Percentiles rank a stretch among this genome's conserved stretches.
phyloP scores from a whole-genome alignment of 2,888 invertebrate species.

The Drosophila buzzatii region DNA sequence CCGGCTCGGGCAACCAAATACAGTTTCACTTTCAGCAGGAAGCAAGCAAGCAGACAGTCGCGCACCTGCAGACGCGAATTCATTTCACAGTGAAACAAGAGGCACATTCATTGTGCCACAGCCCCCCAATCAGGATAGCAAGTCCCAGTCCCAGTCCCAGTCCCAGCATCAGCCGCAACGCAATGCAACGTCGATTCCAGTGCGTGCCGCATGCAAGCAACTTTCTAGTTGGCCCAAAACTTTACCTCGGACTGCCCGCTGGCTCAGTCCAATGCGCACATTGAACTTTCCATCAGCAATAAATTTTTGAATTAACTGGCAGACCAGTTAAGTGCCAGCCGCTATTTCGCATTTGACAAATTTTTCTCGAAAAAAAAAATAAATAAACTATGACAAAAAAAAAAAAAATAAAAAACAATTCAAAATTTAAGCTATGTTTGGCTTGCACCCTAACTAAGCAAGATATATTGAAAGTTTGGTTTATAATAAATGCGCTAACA shows the following conservation, averaged over 20 bases:
- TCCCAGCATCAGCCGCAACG: neutral
- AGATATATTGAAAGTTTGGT: neutral
- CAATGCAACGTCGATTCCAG: constrained; percentile 29
- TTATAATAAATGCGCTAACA: neutral
- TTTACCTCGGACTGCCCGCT: constrained; percentile 17
- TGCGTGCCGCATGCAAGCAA: constrained; percentile 75
- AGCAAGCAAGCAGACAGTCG: constrained; percentile 61
- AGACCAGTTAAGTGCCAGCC: constrained; percentile 68
- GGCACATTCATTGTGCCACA: constrained; percentile 34
- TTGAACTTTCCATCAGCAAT: constrained; percentile 66
- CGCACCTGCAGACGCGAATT: constrained; percentile 65
- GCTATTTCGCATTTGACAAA: constrained; percentile 72
- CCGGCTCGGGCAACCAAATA: constrained; percentile 44
- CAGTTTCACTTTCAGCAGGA: constrained; percentile 66
- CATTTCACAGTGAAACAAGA: constrained; percentile 32
- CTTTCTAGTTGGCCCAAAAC: constrained; percentile 74
- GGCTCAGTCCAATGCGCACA: constrained; percentile 61
- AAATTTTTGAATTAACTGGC: constrained; percentile 60
- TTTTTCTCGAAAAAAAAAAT: constrained; percentile 29
- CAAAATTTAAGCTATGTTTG: constrained; percentile 12
- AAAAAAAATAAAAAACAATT: constrained; percentile 18
- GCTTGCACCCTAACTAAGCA: neutral
- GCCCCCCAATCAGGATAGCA: constrained; percentile 71
- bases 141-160: constrained; percentile 41
- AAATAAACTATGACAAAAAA: neutral